Evolutionary conservation across 2,888 invertebrate species (phyloP), one percentile per base, ranked within the genome.

Genomic region (Auanema sp.): DNA sequence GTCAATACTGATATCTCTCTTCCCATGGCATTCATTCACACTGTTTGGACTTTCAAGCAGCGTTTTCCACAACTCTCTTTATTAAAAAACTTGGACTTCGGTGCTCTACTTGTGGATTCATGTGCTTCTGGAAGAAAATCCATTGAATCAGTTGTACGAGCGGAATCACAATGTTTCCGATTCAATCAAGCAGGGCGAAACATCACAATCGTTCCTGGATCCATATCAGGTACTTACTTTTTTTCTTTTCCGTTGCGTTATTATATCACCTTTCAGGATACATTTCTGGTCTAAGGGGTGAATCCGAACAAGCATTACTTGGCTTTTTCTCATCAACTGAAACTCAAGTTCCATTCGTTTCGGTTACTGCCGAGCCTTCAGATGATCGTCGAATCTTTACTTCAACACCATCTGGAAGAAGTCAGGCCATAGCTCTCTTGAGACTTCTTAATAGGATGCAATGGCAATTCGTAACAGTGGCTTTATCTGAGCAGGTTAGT

Each of bases 21-120:
- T 24, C 79, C 81, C n/a, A 72, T 81, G 74, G 79, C 81, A 8
- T 79, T 81, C 64, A 71, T 77, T 0, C 77, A 81, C 53, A 78
- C 81, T 11, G 69, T 79, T 42, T 78, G 77, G 74, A 80, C 80
- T 12, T 78, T 80, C 69, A 74, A 73, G 23, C 76, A 78, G 64
- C 63, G 77, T 18, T 79, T 77, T 69, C 77, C 78, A 3, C 75
- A 79, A 55, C 63, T 79, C 1, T 67, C 66, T 24, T 66, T 80
- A 10, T 64, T 77, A 21, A 70, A 75, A 43, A 71, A 75, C 53
- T 69, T 77, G 18, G 81, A 81, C 40, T 72, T 80, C 52, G 79
- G 81, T 24, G 79, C 79, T 10, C 63, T 81, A 11, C 61, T 81
- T 11, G 76, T 78, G 42, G 81, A 81, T 64, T 72, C 78, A 43